phyloP scores from a whole-genome alignment of 2,113 vertebrate species.

The Chaetodon auriga region DNA sequence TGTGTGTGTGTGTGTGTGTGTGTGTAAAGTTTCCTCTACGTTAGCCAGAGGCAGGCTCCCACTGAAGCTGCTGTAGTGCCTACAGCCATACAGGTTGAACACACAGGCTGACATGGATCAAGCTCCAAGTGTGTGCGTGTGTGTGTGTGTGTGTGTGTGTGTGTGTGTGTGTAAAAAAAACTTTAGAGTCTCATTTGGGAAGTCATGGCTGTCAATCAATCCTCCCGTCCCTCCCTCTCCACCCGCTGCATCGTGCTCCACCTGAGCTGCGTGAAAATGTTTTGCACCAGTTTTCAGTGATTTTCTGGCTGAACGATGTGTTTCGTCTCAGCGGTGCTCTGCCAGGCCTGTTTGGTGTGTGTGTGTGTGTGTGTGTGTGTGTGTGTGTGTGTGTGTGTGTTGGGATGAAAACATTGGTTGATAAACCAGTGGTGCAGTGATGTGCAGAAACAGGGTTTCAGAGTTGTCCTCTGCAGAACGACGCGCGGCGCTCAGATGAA shows the following conservation, averaged over 20 bases:
- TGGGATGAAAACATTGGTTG: background rate
- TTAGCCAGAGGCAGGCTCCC: slow-evolving; percentile 3
- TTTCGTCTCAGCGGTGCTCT: no score
- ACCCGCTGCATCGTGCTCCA: background rate
- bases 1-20: slow-evolving; percentile 10
- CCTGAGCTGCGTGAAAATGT: background rate
- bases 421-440: background rate
- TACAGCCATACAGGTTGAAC: slow-evolving; percentile 1
- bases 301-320: slow-evolving; percentile 15
- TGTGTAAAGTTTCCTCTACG: background rate
- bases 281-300: background rate
- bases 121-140: background rate
- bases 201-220: slow-evolving; percentile 9
- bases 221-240: background rate
- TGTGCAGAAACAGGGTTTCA: background rate
- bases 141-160: background rate
- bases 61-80: slow-evolving; percentile 10
- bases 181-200: background rate
- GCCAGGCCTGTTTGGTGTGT: background rate
- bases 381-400: background rate
- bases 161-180: background rate
- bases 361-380: background rate
- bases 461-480: no score
- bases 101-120: background rate
- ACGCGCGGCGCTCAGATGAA: no score